Base-by-base conservation (phyloP, 2,113 vertebrate species). In the Passer domesticus region DNA sequence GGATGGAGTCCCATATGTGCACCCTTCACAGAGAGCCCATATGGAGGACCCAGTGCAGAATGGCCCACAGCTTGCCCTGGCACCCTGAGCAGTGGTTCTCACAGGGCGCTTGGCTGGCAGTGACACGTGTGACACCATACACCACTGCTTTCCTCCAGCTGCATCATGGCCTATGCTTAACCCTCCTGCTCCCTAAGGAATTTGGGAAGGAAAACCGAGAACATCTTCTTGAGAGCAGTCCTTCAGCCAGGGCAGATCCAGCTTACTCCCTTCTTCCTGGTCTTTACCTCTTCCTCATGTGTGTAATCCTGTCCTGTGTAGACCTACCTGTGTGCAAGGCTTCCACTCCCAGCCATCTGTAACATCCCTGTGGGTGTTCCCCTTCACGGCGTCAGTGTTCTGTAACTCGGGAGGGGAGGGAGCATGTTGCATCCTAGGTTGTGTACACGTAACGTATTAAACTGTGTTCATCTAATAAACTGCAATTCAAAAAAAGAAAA, bases 1-100 rank as follows among this genome's bases (percentile, higher is more conserved):
- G 37, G 12, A 62, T 52, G n/a, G 33, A 69, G 16, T 24, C 33
- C 47, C 0, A 0, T 0, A 0, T 44, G 23, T 39, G 63, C 1
- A 1, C 46, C 56, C 16, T 15, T n/a, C 13, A 5, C 15, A 31
- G 24, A 30, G 33, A 25, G 41, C 2, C 2, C 2, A 2, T 56
- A 49, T 8, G 14, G 39, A 18, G 35, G 63, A 12, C 6, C 6
- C 0, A 3, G 33, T 41, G 37, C 37, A 28, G 68, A 33, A 16
- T 4, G n/a, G 24, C 35, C 24, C 24, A 5, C 0, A 1, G 78
- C 47, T 76, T 14, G n/a, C 28, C 35, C n/a, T 1, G 4, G 46
- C 59, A 35, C 21, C 46, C 43, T n/a, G 47, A 12, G 22, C 82
- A 28, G 60, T 4, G 2, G 2, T 39, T 25, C 49, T 52, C 19